Evolutionary conservation across 2,888 invertebrate genomes (phyloP).

Genomic region (Galeruca laticollis): DNA sequence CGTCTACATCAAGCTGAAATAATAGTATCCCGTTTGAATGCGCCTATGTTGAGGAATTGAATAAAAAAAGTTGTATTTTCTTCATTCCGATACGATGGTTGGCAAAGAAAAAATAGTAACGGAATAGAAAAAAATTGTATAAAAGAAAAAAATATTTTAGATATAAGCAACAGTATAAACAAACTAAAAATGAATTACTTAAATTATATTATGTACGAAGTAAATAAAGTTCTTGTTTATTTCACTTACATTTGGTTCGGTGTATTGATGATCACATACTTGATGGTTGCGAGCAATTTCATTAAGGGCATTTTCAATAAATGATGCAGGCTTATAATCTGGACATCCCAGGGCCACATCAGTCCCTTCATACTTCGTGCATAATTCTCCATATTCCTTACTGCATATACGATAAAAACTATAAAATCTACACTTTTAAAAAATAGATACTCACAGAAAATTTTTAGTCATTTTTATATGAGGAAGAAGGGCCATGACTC

Average conservation of each 20-base stretch:
- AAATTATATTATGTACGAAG: no score
- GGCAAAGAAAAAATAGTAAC: no score
- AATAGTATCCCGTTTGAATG: no score
- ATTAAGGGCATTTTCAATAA: constrained; percentile 82
- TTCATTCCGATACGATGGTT: no score
- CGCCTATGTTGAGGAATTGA: no score
- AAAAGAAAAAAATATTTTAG: no score
- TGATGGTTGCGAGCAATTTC: constrained; percentile 73
- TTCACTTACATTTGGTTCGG: constrained; percentile 85
- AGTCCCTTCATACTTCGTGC: constrained; percentile 85
- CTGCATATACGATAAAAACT: constrained; percentile 68
- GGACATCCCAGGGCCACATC: constrained; percentile 97
- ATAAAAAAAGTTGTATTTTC: no score
- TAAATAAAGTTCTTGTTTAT: not conserved
- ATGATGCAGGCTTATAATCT: constrained; percentile 87
- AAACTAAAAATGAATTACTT: no score
- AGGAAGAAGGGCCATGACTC: not conserved
- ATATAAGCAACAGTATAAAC: no score
- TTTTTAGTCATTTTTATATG: constrained; percentile 71
- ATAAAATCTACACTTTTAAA: not conserved
- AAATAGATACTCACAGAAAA: constrained; percentile 75
- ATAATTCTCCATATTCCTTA: constrained; percentile 91
- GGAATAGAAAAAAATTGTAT: no score
- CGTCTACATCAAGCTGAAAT: no score
- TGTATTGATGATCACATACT: constrained; percentile 86